These are phyloP conservation scores for Notarius lentiginosus DNA, from an alignment of 2,113 vertebrate species.

Conservation along the genomic window DNA sequence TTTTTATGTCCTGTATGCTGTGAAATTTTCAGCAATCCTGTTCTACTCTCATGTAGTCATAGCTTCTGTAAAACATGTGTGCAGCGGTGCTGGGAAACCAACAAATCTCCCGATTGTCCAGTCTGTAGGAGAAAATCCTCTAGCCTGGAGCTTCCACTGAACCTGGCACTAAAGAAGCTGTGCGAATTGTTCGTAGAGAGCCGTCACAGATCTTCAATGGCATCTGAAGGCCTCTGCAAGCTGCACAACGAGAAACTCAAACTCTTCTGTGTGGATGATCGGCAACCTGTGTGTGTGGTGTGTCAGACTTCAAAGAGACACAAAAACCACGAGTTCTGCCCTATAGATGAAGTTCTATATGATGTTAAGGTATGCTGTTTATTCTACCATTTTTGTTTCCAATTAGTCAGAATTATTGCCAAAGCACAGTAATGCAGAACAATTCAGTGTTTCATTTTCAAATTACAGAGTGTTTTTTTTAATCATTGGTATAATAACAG, in stretches of 20 bases:
- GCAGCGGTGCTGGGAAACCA: constrained; percentile 5
- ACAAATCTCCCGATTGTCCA: neutral
- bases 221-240: neutral
- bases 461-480: neutral
- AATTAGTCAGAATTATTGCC: neutral
- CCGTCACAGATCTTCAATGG: neutral
- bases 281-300: constrained; percentile 34
- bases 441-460: too few species aligned
- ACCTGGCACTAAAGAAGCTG: constrained; percentile 39
- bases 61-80: constrained; percentile 34
- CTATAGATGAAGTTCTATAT: constrained; percentile 20
- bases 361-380: constrained; percentile 23
- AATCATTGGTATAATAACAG: too few species aligned
- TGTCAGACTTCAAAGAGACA: constrained; percentile 15
- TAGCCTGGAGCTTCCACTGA: constrained; percentile 24
- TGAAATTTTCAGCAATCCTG: neutral
- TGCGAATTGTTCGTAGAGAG: constrained; percentile 29
- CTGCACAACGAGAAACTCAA: constrained; percentile 36
- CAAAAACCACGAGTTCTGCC: constrained; percentile 6
- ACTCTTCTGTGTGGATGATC: constrained; percentile 38
- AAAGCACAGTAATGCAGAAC: neutral
- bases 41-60: constrained; percentile 34
- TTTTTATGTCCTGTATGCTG: constrained; percentile 6
- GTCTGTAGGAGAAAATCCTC: constrained; percentile 17
- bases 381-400: neutral